Evolutionary conservation across 2,113 vertebrate species (phyloP).

Genomic region (Australoheros scitulus): DNA sequence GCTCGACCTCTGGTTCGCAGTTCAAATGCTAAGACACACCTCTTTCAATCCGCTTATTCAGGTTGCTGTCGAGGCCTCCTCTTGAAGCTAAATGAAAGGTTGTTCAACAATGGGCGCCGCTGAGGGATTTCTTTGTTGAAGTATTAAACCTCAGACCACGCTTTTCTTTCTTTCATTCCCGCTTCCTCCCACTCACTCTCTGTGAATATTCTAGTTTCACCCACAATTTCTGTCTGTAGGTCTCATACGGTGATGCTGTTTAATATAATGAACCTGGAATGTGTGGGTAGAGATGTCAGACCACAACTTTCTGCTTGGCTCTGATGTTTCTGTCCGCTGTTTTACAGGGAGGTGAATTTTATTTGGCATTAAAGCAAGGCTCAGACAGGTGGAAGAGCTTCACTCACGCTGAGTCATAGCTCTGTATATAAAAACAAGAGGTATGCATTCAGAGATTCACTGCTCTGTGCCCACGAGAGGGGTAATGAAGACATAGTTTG

Average conservation of each 20-base stretch:
- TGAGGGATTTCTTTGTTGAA: conserved; percentile 59
- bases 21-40: conserved; percentile 48
- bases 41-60: conserved; percentile 47
- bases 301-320: conserved; percentile 30
- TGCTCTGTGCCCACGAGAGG: not conserved
- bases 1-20: conserved; percentile 65
- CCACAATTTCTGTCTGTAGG: not conserved
- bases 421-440: conserved; percentile 56
- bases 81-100: conserved; percentile 64
- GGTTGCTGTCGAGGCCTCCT: conserved; percentile 27
- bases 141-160: conserved; percentile 37
- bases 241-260: conserved; percentile 15
- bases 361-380: conserved; percentile 53
- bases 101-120: conserved; percentile 39
- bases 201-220: not conserved
- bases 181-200: conserved; percentile 37
- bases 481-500: conserved; percentile 9
- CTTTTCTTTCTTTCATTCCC: conserved; percentile 23
- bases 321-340: conserved; percentile 28
- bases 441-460: conserved; percentile 6
- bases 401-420: conserved; percentile 45
- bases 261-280: conserved; percentile 16
- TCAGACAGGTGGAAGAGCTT: conserved; percentile 58
- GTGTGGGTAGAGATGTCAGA: conserved; percentile 37
- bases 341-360: conserved; percentile 55